These are phyloP conservation scores for Augochlora pura DNA, from an alignment of 1,140 invertebrate genomes.

Conservation along the genomic window DNA sequence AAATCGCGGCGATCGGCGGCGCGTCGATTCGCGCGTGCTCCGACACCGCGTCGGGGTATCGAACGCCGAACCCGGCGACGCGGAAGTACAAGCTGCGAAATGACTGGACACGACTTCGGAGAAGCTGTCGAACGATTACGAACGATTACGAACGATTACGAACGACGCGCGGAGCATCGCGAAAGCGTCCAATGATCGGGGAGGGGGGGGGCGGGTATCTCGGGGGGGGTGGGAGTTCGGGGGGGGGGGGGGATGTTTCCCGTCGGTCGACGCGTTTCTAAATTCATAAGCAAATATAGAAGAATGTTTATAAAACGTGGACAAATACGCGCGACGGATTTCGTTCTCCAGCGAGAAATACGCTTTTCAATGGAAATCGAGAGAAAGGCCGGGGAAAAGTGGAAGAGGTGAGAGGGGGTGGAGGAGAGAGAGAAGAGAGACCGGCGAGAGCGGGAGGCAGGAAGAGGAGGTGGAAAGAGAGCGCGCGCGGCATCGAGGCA, in stretches of 20 bases:
- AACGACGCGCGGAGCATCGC: no score
- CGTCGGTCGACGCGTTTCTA: background rate
- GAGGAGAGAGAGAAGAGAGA: background rate
- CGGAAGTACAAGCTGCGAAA: no score
- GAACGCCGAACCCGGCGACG: no score
- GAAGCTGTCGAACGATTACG: no score
- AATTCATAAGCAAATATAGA: background rate
- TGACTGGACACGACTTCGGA: no score
- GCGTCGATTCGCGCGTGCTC: background rate
- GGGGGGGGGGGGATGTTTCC: no score
- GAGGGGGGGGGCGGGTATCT: no score
- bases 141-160: no score
- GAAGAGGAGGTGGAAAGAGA: background rate
- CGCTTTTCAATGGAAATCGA: conserved; percentile 1
- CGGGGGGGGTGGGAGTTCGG: no score
- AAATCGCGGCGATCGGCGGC: conserved; percentile 10
- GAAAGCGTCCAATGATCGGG: no score
- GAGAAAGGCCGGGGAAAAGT: background rate
- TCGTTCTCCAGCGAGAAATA: conserved; percentile 6
- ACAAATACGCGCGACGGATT: background rate
- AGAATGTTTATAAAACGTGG: background rate
- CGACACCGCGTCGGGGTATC: no score
- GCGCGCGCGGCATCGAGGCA: conserved; percentile 40
- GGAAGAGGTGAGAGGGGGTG: background rate
- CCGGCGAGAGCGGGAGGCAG: no score